Conservation (phyloP, 2,888 invertebrate genomes). For the Drosophila subsilvestris region DNA sequence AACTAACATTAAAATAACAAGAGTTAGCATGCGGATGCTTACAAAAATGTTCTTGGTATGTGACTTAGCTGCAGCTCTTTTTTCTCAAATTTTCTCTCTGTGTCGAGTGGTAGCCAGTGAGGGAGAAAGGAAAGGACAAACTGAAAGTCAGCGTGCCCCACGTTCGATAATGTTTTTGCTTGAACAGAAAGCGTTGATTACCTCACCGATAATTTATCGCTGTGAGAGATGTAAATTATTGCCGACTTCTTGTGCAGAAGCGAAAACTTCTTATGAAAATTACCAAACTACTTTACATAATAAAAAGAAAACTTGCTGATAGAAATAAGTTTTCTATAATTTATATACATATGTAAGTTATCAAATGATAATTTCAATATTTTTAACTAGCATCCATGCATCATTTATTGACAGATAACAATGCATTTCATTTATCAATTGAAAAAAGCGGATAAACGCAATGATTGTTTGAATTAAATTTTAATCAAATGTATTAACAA, state of each 20-base stretch:
- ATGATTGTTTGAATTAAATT: neutral
- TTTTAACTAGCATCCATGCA: neutral
- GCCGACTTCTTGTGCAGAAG: neutral
- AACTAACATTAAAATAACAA: too few relatives aligned
- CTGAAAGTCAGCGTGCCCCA: neutral
- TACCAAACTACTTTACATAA: neutral
- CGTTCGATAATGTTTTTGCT: neutral
- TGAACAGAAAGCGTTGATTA: neutral
- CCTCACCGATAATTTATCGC: constrained; percentile 1
- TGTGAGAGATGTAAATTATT: neutral
- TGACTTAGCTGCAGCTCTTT: neutral
- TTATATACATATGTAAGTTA: neutral
- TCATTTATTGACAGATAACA: neutral
- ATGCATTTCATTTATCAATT: neutral
- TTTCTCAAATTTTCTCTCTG: neutral
- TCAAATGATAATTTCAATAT: neutral
- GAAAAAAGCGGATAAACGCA: neutral
- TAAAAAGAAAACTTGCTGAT: neutral
- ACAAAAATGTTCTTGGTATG: too few relatives aligned
- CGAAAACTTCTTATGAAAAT: neutral
- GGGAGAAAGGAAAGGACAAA: neutral
- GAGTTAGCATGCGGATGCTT: too few relatives aligned
- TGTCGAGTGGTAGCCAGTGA: neutral
- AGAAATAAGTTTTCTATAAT: neutral
- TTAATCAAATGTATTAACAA: neutral